Evolutionary conservation across 37 sponge, comb jelly and placozoan species (phyloP), one percentile per base, ranked within the genome.

Genomic region (Axinella damicornis): DNA sequence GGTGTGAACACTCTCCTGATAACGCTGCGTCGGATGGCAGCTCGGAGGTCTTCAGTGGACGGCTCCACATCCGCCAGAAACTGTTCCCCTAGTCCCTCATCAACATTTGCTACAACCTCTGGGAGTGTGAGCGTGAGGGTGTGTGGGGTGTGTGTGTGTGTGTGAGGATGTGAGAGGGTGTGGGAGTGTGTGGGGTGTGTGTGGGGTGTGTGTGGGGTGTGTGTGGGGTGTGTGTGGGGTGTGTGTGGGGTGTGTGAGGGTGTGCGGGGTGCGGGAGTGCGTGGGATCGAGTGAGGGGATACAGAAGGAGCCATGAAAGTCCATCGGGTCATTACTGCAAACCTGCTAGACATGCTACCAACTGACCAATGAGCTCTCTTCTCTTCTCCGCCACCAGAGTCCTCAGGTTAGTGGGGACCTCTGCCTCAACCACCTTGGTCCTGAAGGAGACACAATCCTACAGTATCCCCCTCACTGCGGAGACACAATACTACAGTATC

Each of bases 41-140:
- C 85, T 94, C 95, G 65, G 5, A 57, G 54, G 19, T 94, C 88
- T 25, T 88, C 87, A 31, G 53, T 25, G 0, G 94, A 61, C 65
- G 96, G 93, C 21, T 71, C 65, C 35, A 28, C 27, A 28, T 96
- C 98, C 19, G 88, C 76, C 2, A 96, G 76, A 78, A 91, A 99
- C 69, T 79, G 70, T 58, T 99, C 99, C 63, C 97, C 97, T 31
- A 99, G 77, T 4, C 71, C 40, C 25, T 97, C 99, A 78, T 99
- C 99, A 18, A 93, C 95, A 78, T 99, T 93, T 60, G 98, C 96
- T 25, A 97, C 85, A 22, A 58, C 76, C 81, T 96, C 97, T 88
- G 53, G 32, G 73, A 41, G 71, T 46, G 46, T 46, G 46, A 9
- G 46, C 6, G 46, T 12, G 46, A 9, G 9, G 9, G 46, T 12